Evolutionary conservation across 92 coral and sea anemone genomes (phyloP).

Genomic region (Parazoanthus atlanticus): DNA sequence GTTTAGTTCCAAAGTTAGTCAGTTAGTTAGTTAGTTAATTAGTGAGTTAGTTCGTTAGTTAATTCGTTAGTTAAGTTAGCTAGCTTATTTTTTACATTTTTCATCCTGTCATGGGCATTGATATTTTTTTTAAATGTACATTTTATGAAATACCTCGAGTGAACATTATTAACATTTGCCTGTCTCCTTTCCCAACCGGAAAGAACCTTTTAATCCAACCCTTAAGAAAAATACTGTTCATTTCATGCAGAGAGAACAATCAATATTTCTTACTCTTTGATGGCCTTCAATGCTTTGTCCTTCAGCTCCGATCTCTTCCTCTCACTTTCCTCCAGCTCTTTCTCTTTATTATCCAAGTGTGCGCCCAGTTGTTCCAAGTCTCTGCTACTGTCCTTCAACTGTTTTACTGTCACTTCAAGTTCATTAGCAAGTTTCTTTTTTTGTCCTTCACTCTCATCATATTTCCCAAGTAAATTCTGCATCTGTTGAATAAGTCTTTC

Average conservation of each 20-base stretch:
- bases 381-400: conserved; percentile 70
- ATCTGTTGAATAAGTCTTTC: conserved; percentile 77
- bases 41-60: background rate
- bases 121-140: too few species aligned
- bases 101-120: too few species aligned
- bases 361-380: conserved; percentile 74
- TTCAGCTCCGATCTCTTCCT: conserved; percentile 87
- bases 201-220: too few species aligned
- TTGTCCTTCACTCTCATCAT: conserved; percentile 82
- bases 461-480: conserved; percentile 71
- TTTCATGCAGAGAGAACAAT: too few species aligned
- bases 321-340: conserved; percentile 80
- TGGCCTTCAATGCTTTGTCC: conserved; percentile 81
- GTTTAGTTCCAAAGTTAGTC: too few species aligned
- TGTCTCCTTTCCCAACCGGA: too few species aligned
- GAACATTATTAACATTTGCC: too few species aligned
- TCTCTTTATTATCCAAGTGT: conserved; percentile 78
- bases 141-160: too few species aligned
- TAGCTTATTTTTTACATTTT: too few species aligned
- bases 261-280: conserved; percentile 85
- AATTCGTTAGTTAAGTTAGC: too few species aligned
- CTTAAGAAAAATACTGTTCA: too few species aligned
- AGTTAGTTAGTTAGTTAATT: too few species aligned
- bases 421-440: conserved; percentile 65
- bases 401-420: conserved; percentile 72